Base-by-base conservation (phyloP, 2,113 vertebrate species). In the Uropsilus gracilis region DNA sequence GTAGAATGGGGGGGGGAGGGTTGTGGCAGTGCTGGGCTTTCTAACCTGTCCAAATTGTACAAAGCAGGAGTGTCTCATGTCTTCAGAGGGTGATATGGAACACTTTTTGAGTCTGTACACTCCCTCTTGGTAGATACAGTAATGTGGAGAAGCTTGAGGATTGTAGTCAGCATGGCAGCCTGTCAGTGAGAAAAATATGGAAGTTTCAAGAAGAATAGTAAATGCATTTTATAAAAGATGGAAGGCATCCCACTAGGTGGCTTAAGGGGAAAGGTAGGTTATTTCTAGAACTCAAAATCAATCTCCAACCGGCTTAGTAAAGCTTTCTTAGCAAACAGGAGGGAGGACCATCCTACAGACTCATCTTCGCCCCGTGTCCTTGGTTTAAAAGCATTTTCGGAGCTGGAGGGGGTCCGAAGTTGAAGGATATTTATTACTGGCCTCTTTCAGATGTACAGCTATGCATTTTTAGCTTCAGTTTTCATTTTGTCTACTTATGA, bases 401-500 rank as follows among this genome's bases (percentile, higher is more conserved):
- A 95, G 90, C 66, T 73, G 17, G 28, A 88, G 39, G 1, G 50
- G 34, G 46, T 17, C 61, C 90, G 75, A 64, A 57, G 18, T 82
- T 88, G 18, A 95, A 93, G 32, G 22, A 69, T 71, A 87, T 81
- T 94, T 91, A 89, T 92, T 80, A 68, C 63, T 77, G 18, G 44
- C 17, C 50, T 91, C 72, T 72, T 53, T 69, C 48, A 57, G n/a
- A 92, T 85, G 34, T 64, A 66, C 48, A 90, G 48, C 86, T 46
- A 93, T 78, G 71, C n/a, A 85, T 88, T 96, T 94, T 63, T 30
- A 46, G 72, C 32, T 92, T 94, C n/a, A 73, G 64, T 96, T 96
- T 95, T 91, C 80, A 80, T 95, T 86, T 90, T 44, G 28, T 78
- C 81, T 96, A n/a, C 90, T 96, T 91, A 95, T 46, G 73, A 94